Conservation (phyloP, 1,140 invertebrate genomes). For the Teleogryllus occipitalis region DNA sequence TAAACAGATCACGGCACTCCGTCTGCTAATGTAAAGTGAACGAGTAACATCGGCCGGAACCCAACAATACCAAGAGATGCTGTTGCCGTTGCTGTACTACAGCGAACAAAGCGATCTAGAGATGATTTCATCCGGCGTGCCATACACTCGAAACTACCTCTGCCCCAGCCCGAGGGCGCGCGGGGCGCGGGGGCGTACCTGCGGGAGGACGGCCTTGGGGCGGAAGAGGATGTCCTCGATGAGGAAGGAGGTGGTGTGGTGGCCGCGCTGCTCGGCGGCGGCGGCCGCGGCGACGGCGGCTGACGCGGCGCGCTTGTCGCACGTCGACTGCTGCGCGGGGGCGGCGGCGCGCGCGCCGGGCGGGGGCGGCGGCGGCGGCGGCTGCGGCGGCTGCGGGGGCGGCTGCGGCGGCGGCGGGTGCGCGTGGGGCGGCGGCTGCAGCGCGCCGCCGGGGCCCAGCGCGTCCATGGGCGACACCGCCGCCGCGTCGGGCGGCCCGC, state of each 20-base stretch:
- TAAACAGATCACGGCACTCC: too few relatives aligned
- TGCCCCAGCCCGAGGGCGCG: background rate
- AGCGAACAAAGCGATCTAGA: background rate
- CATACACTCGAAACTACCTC: background rate
- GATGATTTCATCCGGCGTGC: background rate
- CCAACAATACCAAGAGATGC: background rate
- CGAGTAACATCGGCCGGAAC: background rate
- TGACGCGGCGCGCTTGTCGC: too few relatives aligned
- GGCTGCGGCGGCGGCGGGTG: too few relatives aligned
- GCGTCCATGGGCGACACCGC: too few relatives aligned
- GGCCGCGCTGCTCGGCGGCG: slow-evolving; percentile 2
- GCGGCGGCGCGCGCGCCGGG: too few relatives aligned
- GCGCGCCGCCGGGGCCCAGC: too few relatives aligned
- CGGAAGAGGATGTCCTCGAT: slow-evolving; percentile 22
- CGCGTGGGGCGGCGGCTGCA: too few relatives aligned
- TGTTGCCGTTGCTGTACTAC: background rate
- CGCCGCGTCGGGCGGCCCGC: too few relatives aligned
- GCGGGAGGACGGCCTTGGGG: slow-evolving; percentile 17
- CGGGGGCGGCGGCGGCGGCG: too few relatives aligned
- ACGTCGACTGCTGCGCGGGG: too few relatives aligned
- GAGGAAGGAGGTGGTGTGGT: slow-evolving; percentile 20
- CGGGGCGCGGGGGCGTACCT: background rate
- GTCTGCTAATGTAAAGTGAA: too few relatives aligned
- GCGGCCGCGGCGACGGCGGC: slow-evolving; percentile 10
- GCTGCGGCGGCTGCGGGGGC: too few relatives aligned